phyloP scores from a whole-genome alignment of 2,113 vertebrate genomes.

The Corydoras sp. region DNA sequence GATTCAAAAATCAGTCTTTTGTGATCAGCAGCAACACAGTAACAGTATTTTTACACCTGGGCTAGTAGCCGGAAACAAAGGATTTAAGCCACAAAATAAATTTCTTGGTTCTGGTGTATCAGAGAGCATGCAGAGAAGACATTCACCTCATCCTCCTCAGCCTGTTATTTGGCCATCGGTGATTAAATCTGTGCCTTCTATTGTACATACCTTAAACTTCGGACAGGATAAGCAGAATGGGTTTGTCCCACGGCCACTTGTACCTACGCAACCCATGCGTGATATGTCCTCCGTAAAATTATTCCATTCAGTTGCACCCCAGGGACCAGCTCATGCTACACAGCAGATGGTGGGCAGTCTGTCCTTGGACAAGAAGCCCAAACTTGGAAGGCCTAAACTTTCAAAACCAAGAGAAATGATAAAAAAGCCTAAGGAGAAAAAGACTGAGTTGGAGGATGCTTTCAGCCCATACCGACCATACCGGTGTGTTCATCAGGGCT shows the following conservation, averaged over 20 bases:
- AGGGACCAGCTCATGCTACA: constrained; percentile 3
- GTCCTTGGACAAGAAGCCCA: constrained; percentile 28
- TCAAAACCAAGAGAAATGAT: constrained; percentile 40
- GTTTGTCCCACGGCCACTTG: constrained; percentile 5
- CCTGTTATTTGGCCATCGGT: constrained; percentile 13
- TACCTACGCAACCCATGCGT: constrained; percentile 11
- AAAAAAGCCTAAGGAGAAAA: constrained; percentile 75
- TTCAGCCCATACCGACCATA: constrained; percentile 84
- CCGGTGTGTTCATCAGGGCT: constrained; percentile 89
- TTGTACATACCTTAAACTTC: constrained; percentile 5
- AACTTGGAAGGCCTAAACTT: constrained; percentile 33
- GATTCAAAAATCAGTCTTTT: background rate
- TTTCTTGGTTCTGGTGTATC: constrained; percentile 25
- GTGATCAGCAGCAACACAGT: constrained; percentile 3
- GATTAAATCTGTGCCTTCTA: constrained; percentile 12
- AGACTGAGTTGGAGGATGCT: constrained; percentile 58
- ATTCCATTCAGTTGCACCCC: constrained; percentile 16
- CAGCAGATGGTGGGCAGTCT: background rate
- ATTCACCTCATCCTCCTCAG: constrained; percentile 12
- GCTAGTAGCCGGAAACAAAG: background rate
- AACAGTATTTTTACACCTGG: background rate
- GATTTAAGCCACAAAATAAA: constrained; percentile 22
- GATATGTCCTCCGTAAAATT: constrained; percentile 1
- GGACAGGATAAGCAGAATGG: constrained; percentile 28
- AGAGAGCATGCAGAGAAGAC: constrained; percentile 37